These are phyloP conservation scores for Eurytemora carolleeae DNA, from an alignment of 1,140 invertebrate species.

Conservation along the genomic window DNA sequence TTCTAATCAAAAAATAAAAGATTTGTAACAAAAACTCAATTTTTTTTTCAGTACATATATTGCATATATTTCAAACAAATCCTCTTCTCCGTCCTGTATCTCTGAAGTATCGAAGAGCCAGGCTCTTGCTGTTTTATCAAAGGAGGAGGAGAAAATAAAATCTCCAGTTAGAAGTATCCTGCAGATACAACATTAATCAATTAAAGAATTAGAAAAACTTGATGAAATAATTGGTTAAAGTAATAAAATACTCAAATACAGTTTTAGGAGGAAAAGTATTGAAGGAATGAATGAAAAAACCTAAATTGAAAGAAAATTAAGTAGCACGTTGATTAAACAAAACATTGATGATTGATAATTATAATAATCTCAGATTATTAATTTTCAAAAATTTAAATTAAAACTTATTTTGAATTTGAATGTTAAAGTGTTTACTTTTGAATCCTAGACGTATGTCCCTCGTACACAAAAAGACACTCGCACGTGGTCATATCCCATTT, in stretches of 20 bases:
- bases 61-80: background rate
- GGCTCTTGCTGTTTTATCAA: slow-evolving; percentile 31
- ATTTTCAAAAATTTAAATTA: background rate
- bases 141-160: slow-evolving; percentile 33
- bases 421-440: background rate
- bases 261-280: background rate
- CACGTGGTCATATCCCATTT: slow-evolving; percentile 35
- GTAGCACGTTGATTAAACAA: background rate
- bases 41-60: background rate
- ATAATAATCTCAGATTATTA: background rate
- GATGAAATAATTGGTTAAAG: background rate
- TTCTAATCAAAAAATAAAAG: too few species aligned
- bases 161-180: slow-evolving; percentile 30
- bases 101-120: slow-evolving; percentile 30
- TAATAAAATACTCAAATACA: background rate
- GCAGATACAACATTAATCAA: background rate
- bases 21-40: too few species aligned
- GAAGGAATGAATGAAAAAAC: background rate
- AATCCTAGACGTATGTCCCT: slow-evolving; percentile 20
- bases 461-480: slow-evolving; percentile 29
- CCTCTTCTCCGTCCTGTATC: slow-evolving; percentile 2
- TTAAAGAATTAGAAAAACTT: background rate
- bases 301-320: background rate
- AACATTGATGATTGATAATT: background rate
- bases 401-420: slow-evolving; percentile 1